Evolutionary conservation across 2,888 invertebrate genomes (phyloP), one percentile per base, ranked within the genome.

Genomic region (Acrobeloides nanus): DNA sequence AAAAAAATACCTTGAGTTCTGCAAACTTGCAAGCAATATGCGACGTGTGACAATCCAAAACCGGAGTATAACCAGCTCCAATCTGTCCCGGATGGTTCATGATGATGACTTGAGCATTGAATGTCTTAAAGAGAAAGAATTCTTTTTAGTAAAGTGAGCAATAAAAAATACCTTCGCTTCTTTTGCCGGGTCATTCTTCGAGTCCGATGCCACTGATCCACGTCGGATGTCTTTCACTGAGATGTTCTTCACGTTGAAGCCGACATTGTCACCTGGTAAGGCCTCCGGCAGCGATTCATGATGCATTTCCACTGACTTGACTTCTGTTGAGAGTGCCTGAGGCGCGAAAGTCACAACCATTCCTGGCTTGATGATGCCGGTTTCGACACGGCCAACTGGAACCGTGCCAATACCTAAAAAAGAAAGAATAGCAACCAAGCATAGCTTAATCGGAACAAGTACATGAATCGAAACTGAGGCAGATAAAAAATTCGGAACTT

Each of bases 191-290:
- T 85, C 88, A 80, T 82, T 84, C 82, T 99, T 99, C 69, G 89
- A 85, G 81, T 97, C 97, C 64, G 95, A 95, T 75, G 88, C 87
- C 57, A 97, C 97, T 74, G 87, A 93, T 64, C 97, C 97, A 84
- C 97, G 87, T 81, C 92, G 87, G 81, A 99, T 83, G 79, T 99
- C 97, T 81, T 99, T 97, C 56, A 99, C 93, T 23, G 95, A 90
- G 25, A 99, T 89, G 85, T 93, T 95, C 85, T 97, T 99, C 38
- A 99, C 89, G 83, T 99, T 99, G 85, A 97, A 99, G 78, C 97
- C 97, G 76, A 99, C 97, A 74, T 97, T 97, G 83, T 97, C 97
- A 68, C 95, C 95, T 73, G 97, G 95, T 34, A 87, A 58, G 50
- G 72, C 72, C 59, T 72, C 72, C 32, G 81, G 80, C 68, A 97